A percentile compares a stretch with the other conserved stretches of the same genome.
phyloP scores from a whole-genome alignment of 2,888 invertebrate genomes.

The Ryuthela nishihirai region DNA sequence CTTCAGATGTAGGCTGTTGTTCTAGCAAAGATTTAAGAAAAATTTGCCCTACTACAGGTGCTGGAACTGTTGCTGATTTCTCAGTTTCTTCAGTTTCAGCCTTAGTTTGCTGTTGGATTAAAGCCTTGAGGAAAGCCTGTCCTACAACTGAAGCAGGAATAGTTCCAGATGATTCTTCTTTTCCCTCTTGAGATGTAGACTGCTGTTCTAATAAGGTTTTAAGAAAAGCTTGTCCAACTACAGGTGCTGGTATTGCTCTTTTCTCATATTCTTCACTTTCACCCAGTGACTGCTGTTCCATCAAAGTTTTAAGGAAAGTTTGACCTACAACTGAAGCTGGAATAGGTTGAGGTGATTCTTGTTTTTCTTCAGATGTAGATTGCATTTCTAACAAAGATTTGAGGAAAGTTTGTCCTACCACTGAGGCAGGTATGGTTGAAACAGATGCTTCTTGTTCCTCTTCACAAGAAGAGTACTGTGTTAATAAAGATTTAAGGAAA shows the following conservation, averaged over 20 bases:
- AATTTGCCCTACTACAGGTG: too few species aligned
- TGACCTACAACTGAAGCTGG: neutral
- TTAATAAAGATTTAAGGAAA: constrained; percentile 24
- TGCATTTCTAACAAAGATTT: constrained; percentile 15
- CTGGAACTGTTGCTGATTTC: neutral
- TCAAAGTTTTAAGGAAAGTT: neutral
- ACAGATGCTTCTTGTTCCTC: neutral
- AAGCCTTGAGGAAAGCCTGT: constrained; percentile 3
- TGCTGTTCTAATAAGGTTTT: constrained; percentile 11
- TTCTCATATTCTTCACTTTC: neutral
- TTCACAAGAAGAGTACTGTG: neutral
- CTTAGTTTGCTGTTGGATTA: neutral
- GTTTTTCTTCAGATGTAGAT: too few species aligned
- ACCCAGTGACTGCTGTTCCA: neutral
- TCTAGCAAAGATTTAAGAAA: too few species aligned
- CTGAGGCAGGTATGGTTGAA: constrained; percentile 21
- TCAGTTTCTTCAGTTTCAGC: neutral
- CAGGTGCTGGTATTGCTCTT: constrained; percentile 4
- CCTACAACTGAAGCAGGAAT: constrained; percentile 12
- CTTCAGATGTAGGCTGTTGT: too few species aligned
- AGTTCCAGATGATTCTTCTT: too few species aligned
- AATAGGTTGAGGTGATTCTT: too few species aligned
- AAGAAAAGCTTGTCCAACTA: constrained; percentile 24
- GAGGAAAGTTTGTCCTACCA: constrained; percentile 26
- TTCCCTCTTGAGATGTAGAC: neutral